Base-by-base conservation (phyloP, 2,113 vertebrate species). In the Gnathochromis pfefferi region DNA sequence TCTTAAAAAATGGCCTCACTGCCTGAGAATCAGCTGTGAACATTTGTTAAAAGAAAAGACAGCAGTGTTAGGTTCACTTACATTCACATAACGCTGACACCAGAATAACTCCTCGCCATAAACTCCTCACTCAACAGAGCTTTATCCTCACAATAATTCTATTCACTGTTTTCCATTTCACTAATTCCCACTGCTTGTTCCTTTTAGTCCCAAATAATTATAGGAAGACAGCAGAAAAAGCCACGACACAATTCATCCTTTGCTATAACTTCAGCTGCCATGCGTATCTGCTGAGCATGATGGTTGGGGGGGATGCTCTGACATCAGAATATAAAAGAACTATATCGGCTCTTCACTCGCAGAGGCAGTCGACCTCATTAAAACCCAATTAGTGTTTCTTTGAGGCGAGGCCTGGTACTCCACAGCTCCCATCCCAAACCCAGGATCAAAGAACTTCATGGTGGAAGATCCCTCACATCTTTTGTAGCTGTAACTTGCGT, bases 321-420 rank as follows among this genome's bases (percentile, higher is more conserved):
- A 85, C 57, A 86, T 92, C 70, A 79, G 89, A 93, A 87, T 91
- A 75, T 54, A 90, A 92, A 92, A 88, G 73, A 88, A 85, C 53
- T 23, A n/a, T 80, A 91, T 89, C 35, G 40, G 91, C 80, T 84
- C 38, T 86, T 87, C 54, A 85, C 88, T 88, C 87, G 65, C 88
- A 60, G 54, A 86, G 51, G 85, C 89, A 87, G 85, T 85, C 82
- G n/a, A 88, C 86, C 94, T 94, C 91, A 94, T 95, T 95, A 94
- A 93, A 96, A 93, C 78, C 68, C 85, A 94, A 95, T 96, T 94
- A 96, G 90, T 78, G 86, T 88, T 92, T 87, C 81, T 94, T 90
- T 88, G 84, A 90, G 85, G 82, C 31, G 10, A 85, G 45, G 51
- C 31, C 82, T 85, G 60, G 78, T 85, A 31, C 80, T 86, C 79